Percentiles rank a stretch among this genome's conserved stretches.
phyloP scores from a whole-genome alignment of 2,888 invertebrate genomes.

The Dorcus hopei region DNA sequence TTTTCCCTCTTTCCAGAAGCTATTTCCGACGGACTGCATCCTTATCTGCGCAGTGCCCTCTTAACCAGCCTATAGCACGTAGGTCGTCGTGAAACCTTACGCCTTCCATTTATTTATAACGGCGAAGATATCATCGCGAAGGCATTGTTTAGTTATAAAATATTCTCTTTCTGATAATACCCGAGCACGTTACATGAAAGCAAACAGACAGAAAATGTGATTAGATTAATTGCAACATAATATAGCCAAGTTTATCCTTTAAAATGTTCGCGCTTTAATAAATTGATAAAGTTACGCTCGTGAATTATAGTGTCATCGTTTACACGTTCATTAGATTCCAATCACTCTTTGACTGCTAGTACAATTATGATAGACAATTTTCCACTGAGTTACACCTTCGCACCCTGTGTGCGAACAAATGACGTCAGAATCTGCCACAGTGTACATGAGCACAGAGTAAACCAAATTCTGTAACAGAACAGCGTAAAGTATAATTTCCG shows the following conservation, averaged over 20 bases:
- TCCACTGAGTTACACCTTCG: too few relatives aligned
- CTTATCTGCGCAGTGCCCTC: slow-evolving; percentile 19
- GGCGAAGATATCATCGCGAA: slow-evolving; percentile 19
- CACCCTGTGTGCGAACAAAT: too few relatives aligned
- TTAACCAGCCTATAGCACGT: slow-evolving; percentile 15
- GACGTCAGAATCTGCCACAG: too few relatives aligned
- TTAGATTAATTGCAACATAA: not conserved
- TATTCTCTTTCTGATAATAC: slow-evolving; percentile 15
- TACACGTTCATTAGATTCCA: too few relatives aligned
- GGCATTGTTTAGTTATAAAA: slow-evolving; percentile 25
- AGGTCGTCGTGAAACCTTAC: slow-evolving; percentile 15
- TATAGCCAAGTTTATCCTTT: not conserved
- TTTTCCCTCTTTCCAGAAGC: slow-evolving; percentile 25
- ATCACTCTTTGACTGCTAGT: too few relatives aligned
- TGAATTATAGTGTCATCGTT: too few relatives aligned
- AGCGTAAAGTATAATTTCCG: too few relatives aligned
- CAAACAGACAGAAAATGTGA: not conserved
- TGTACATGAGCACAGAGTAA: too few relatives aligned
- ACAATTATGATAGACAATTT: too few relatives aligned
- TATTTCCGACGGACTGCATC: slow-evolving; percentile 20
- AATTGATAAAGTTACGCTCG: too few relatives aligned
- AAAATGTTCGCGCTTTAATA: not conserved
- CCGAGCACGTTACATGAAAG: slow-evolving; percentile 6
- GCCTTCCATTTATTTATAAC: slow-evolving; percentile 23
- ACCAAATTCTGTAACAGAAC: too few relatives aligned